phyloP scores from a whole-genome alignment of 2,113 vertebrate genomes.

The Syrmaticus mikado region DNA sequence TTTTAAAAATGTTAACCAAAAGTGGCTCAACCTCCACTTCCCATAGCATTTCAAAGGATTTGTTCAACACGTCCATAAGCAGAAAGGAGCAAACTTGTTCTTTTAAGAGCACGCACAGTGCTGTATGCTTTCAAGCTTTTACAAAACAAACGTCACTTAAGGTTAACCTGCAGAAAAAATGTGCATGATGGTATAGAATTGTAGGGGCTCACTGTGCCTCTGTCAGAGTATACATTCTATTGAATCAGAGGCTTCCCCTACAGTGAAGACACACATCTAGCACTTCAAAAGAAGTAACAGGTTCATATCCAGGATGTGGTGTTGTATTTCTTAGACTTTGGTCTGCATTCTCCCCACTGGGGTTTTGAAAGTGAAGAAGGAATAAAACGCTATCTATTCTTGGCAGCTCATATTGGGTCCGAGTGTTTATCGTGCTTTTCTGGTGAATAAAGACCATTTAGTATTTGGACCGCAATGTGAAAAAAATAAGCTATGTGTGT shows the following conservation, averaged over 20 bases:
- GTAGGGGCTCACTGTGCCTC: background rate
- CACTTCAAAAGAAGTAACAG: background rate
- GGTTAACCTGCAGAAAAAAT: background rate
- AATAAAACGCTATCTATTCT: background rate
- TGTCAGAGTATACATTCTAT: background rate
- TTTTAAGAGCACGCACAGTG: background rate
- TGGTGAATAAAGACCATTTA: background rate
- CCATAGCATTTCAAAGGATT: background rate
- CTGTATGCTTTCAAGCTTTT: background rate
- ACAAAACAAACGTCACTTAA: background rate
- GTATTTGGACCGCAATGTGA: background rate
- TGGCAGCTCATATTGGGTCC: background rate
- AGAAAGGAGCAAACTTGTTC: background rate
- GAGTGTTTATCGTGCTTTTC: background rate
- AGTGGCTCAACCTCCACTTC: background rate
- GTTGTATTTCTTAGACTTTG: background rate
- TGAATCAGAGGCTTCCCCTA: background rate
- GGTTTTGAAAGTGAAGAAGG: background rate
- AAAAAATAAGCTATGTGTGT: background rate
- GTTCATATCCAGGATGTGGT: rapidly evolving
- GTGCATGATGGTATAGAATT: background rate
- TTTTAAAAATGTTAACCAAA: background rate
- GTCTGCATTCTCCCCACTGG: background rate
- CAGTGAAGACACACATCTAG: background rate
- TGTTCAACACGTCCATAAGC: background rate